phyloP scores from a whole-genome alignment of 2,797 vertebrate genomes.

The Euthynnus affinis region DNA sequence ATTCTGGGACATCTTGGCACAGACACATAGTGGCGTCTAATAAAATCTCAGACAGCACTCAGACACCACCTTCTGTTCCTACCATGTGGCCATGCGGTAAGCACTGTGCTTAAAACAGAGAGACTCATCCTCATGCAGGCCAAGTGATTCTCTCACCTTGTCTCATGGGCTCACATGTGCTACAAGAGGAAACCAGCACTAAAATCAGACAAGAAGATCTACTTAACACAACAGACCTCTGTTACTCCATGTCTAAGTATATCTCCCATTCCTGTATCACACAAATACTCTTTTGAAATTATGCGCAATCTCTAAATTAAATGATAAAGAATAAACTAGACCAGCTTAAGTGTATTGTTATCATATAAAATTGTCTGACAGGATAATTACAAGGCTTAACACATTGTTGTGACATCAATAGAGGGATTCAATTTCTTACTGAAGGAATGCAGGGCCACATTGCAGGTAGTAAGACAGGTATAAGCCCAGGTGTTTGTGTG shows the following conservation, averaged over 20 bases:
- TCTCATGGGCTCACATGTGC: conserved; percentile 69
- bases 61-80: conserved; percentile 81
- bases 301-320: conserved; percentile 41
- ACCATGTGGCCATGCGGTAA: conserved; percentile 64
- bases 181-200: conserved; percentile 3
- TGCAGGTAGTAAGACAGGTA: conserved; percentile 22
- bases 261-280: not conserved
- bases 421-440: conserved; percentile 2
- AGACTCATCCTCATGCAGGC: conserved; percentile 49
- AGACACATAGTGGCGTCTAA: conserved; percentile 74
- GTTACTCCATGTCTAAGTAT: not conserved
- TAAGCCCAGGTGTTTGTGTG: conserved; percentile 14
- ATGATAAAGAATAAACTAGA: conserved; percentile 8
- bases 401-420: conserved; percentile 8
- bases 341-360: conserved; percentile 19
- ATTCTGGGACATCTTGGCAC: conserved; percentile 77
- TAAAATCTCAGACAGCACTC: conserved; percentile 77
- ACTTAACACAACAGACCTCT: conserved; percentile 46
- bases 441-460: not conserved
- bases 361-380: conserved; percentile 8
- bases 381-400: conserved; percentile 36
- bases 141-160: conserved; percentile 53
- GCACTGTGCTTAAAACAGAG: conserved; percentile 51
- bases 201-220: conserved; percentile 41
- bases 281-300: conserved; percentile 3